Base-by-base conservation (phyloP, 2,888 invertebrate species). In the Hirtodrosophila confusa region DNA sequence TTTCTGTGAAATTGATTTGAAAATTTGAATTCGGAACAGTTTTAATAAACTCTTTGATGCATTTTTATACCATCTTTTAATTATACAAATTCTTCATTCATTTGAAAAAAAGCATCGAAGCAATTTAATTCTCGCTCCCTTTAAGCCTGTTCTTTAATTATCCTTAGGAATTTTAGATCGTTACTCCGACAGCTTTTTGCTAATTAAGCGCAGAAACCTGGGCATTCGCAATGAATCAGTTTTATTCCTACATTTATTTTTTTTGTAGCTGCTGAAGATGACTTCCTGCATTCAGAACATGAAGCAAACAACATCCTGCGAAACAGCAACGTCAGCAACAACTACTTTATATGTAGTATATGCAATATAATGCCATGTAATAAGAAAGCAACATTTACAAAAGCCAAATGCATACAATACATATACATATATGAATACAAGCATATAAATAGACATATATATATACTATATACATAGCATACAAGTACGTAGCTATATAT, bases 351-450 rank as follows among this genome's bases (percentile, higher is more conserved):
- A 44, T 62, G 56, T 48, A 62, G 41, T 45, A 56, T 50, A 69
- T 78, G 83, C 55, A 73, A 67, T 82, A 82, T 85, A 87, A 85
- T 87, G 83, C 77, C 86, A 76, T 82, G 82, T 82, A 79, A 87
- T 87, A 82, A 87, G 86, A 79, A 82, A 76, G 86, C 73, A 82
- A 70, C 88, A 87, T 86, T 86, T 86, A 87, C 82, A 82, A 82
- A 82, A 86, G 88, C 80, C 72, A 82, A 80, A 75, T 63, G 76
- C 82, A 67, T 63, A 87, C 87, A 82, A 85, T 80, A 61, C 48
- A 54, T 44, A 43, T 31, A 35, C 40, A 53, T 43, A 68, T 48
- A 57, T 39, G 36, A 17, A 57, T 50, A 48, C 35, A 57, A 44
- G 17, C 8, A 57, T 27, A 23, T 23, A 64, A 43, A 41, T 29